These are phyloP conservation scores for Drosophila arizonae DNA, from an alignment of 1,140 invertebrate species.

Conservation along the genomic window DNA sequence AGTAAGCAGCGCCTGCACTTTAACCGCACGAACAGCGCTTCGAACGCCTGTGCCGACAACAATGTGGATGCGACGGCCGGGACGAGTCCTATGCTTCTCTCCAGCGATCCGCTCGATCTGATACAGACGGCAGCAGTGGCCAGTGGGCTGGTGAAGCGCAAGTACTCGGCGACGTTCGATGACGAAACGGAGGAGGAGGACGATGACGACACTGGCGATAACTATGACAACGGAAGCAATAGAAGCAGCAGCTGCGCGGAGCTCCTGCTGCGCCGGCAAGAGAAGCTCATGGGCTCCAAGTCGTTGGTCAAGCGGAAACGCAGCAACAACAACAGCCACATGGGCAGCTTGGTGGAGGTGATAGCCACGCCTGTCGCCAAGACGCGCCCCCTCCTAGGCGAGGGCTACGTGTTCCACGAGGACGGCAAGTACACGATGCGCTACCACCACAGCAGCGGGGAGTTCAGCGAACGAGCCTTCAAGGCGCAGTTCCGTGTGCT, in stretches of 20 bases:
- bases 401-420: slow-evolving; percentile 76
- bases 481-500: slow-evolving; percentile 74
- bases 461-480: slow-evolving; percentile 75
- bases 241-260: slow-evolving; percentile 48
- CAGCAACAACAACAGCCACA: slow-evolving; percentile 48
- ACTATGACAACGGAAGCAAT: slow-evolving; percentile 29
- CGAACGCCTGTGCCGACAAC: slow-evolving; percentile 32
- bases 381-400: slow-evolving; percentile 50
- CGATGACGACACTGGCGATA: slow-evolving; percentile 24
- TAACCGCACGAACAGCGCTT: slow-evolving; percentile 15
- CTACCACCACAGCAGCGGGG: slow-evolving; percentile 78
- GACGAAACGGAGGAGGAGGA: slow-evolving; percentile 35
- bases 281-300: slow-evolving; percentile 16
- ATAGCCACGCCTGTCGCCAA: slow-evolving; percentile 6
- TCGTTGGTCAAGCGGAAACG: slow-evolving; percentile 60
- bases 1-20: slow-evolving; percentile 54
- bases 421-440: slow-evolving; percentile 70
- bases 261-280: slow-evolving; percentile 35
- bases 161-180: slow-evolving; percentile 59
- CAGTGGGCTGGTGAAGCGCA: slow-evolving; percentile 59
- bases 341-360: slow-evolving; percentile 4
- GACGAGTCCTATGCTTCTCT: background rate
- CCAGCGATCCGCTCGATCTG: slow-evolving; percentile 71
- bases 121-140: slow-evolving; percentile 53
- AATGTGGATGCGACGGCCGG: slow-evolving; percentile 46